Base-by-base conservation (phyloP, 2,888 invertebrate species). In the Thecophora atra region DNA sequence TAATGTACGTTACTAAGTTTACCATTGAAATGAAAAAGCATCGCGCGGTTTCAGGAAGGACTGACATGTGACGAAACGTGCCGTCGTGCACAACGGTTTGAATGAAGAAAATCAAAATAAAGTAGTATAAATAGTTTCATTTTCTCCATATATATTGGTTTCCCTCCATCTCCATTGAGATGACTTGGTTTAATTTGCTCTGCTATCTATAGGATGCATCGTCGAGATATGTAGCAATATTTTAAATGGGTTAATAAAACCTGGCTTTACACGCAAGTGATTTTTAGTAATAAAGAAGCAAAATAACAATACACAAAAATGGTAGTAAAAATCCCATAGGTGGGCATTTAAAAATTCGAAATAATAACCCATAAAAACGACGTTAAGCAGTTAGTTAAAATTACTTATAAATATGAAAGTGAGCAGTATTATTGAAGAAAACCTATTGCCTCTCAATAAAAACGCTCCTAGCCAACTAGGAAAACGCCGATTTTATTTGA, bases 241-340 rank as follows among this genome's bases (percentile, higher is more conserved):
- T 65, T 65, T 65, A 30, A 65, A 52, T 65, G 52, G 65, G 65
- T 65, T 65, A 65, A 24, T 65, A 26, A 26, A 52, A 47, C 65
- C 47, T 17, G 13, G 47, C 47, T 47, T 47, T n/a, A n/a, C 47
- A 2, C 11, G 47, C 11, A 47, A 47, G 47, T 47, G 37, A 47
- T 47, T 47, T 47, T n/a, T 47, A n/a, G 17, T 17, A 47, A n/a
- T 47, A n/a, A 4, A 47, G n/a, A n/a, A n/a, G n/a, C n/a, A 3
- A 47, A 47, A n/a, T 11, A n/a, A 47, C 47, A 47, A 47, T 7
- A 7, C 6, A 47, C 6, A 47, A 11, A 30, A 30, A 30, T 30
- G 30, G 30, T 8, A 30, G 30, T 30, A 30, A 30, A 37, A 37
- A 37, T 37, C 37, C 2, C n/a, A 47, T 5, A 37, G 11, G 11